Evolutionary conservation across 1,140 invertebrate species (phyloP).

Genomic region (Phortica variegata): DNA sequence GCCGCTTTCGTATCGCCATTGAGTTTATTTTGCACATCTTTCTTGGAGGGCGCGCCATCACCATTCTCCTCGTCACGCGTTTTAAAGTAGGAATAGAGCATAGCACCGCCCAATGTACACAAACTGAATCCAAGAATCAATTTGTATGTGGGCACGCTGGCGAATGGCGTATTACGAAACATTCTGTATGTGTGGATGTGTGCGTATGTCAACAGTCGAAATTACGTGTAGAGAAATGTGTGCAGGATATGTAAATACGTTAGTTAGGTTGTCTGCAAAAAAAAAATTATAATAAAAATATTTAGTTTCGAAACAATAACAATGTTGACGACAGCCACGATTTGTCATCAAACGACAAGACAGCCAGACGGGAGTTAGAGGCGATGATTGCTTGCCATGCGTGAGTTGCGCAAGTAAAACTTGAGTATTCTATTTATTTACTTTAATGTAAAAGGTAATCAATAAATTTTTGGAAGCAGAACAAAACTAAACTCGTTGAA

Average conservation of each 20-base stretch:
- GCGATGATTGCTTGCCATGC: conserved; percentile 7
- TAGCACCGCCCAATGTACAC: conserved; percentile 50
- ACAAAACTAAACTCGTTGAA: too few species aligned
- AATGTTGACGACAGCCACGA: neutral
- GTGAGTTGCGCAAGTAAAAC: too few species aligned
- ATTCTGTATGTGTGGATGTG: conserved; percentile 11
- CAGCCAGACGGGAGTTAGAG: too few species aligned
- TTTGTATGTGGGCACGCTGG: conserved; percentile 44
- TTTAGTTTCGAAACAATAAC: conserved; percentile 7
- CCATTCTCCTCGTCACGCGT: conserved; percentile 40
- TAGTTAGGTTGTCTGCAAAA: conserved; percentile 15
- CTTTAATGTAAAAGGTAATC: conserved; percentile 20
- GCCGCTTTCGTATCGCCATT: neutral
- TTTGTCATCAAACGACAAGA: too few species aligned
- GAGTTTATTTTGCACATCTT: neutral
- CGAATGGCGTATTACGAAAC: conserved; percentile 43
- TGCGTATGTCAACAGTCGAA: neutral
- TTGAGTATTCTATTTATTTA: neutral
- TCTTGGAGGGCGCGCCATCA: conserved; percentile 1
- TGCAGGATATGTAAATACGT: too few species aligned
- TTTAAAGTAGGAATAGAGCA: conserved; percentile 53
- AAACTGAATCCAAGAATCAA: conserved; percentile 50
- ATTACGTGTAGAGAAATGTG: too few species aligned
- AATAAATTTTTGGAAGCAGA: conserved; percentile 2
- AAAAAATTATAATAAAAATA: conserved; percentile 9